Evolutionary conservation across 2,797 vertebrate genomes (phyloP), one percentile per base, ranked within the genome.

Genomic region (Tenualosa ilisha): DNA sequence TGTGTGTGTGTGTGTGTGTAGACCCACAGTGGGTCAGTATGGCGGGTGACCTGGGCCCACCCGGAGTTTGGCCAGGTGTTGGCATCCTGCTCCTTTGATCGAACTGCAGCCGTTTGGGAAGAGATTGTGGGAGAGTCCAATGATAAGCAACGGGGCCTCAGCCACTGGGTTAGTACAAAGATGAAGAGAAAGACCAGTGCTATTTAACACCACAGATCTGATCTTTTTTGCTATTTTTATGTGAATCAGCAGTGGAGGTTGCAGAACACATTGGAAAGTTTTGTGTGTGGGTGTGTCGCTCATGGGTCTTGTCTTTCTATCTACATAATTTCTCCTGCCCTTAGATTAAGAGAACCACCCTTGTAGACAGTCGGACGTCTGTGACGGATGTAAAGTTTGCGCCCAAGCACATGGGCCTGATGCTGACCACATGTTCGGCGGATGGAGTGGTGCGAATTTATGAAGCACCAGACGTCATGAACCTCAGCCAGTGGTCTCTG

Each of bases 71-170:
- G 98, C 17, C 98, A 99, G 92, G 97, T 99, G 90, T 92, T 99
- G 88, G 98, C 98, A 40, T 99, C 98, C 86, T 99, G 98, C 89
- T 99, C 98, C 1, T 99, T 99, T 83, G 98, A 99, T 46, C 96
- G 98, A 91, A 99, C 98, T 37, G 98, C 98, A 61, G 98, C 97
- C 5, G 98, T 99, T 0, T 99, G 98, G 98, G 98, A 99, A 93
- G 98, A 99, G 94, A 99, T 99, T 82, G 98, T 99, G 0, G 98
- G 98, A n/a, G 98, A 99, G 86, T 99, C 98, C 49, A 99, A 99
- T 46, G 98, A 99, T 93, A 99, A 99, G 93, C 97, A 99, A 86
- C 96, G 98, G 84, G 97, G 98, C 84, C 96, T 98, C 90, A 99
- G 98, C 93, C 98, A 99, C 89, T 99, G 98, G 98, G 98, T 99